These are phyloP conservation scores for Cephalopterus ornatus DNA, from an alignment of 2,113 vertebrate genomes.

Conservation along the genomic window DNA sequence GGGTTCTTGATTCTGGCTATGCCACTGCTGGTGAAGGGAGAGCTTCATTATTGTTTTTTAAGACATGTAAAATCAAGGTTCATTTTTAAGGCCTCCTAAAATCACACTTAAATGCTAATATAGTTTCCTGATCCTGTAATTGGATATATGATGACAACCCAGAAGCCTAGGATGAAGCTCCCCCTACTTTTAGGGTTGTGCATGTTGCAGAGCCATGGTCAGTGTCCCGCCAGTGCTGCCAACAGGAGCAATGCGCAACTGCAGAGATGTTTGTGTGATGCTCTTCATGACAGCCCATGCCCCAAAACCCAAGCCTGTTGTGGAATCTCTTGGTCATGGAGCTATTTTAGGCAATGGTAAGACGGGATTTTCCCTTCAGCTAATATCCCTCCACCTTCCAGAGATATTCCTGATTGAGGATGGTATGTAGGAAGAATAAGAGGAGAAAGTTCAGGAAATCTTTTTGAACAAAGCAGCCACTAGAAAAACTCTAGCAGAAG, in stretches of 20 bases:
- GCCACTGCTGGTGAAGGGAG: not conserved
- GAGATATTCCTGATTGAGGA: not conserved
- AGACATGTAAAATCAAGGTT: not conserved
- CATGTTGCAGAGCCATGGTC: not conserved
- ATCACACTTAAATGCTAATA: not conserved
- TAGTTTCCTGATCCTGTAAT: not conserved
- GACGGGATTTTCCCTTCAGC: not conserved
- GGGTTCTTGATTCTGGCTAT: not conserved
- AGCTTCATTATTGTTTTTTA: not conserved
- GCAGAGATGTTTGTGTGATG: not conserved
- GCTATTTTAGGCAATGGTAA: not conserved
- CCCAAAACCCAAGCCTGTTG: not conserved
- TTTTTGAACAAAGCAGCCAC: not conserved
- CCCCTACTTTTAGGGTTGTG: not conserved
- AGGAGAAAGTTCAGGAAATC: not conserved
- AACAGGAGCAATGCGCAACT: not conserved
- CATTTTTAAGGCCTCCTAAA: not conserved
- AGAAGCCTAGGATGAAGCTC: not conserved
- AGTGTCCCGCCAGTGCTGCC: not conserved
- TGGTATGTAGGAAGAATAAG: not conserved
- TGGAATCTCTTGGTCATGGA: not conserved
- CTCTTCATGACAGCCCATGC: not conserved
- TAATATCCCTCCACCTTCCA: not conserved
- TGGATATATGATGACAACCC: not conserved
- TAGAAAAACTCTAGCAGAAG: not conserved